Base-by-base conservation (phyloP, 2,888 invertebrate species). In the Melipona beecheii region DNA sequence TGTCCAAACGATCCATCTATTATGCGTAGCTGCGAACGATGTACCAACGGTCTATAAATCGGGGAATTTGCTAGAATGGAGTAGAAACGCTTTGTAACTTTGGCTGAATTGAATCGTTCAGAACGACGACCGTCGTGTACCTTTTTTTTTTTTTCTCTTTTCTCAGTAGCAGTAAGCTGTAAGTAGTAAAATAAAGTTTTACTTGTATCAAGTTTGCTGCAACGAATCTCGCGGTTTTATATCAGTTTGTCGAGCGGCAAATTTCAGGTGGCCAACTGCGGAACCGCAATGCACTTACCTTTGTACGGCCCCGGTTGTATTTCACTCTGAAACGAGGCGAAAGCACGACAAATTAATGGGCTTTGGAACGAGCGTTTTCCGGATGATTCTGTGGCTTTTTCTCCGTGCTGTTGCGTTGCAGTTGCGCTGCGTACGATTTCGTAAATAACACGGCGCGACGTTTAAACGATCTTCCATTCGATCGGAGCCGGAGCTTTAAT, bases 401-500 rank as follows among this genome's bases (percentile, higher is more conserved):
- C 36, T 24, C 49, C 17, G 19, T 27, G 13, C 43, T 56, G 56
- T 64, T 62, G 36, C 43, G 9, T 36, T 19, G 4, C n/a, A 2
- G 31, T 31, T 65, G n/a, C 6, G 36, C n/a, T n/a, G n/a, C 24
- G 49, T 11, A 58, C 17, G 52, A 54, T 6, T 31, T 62, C 17
- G 19, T 24, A 66, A 62, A 72, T 50, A 50, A 31, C 60, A 27
- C 15, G 15, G 11, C 21, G 11, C 13, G 43, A 43, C 43, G 43
- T 17, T n/a, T 15, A 50, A 81, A 82, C 31, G 54, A 68, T 50
- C 70, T 75, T 58, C 27, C 70, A 50, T 56, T 54, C 58, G 50
- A 74, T 58, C 52, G 27, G 2, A 43, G 54, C 11, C 68, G 49
- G 24, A 13, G 52, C 19, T 65, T n/a, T 27, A 60, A 69, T 72